Base-by-base conservation (phyloP, 30 jellyfish, hydroid and myxozoan species). In the Clytia hemisphaerica region DNA sequence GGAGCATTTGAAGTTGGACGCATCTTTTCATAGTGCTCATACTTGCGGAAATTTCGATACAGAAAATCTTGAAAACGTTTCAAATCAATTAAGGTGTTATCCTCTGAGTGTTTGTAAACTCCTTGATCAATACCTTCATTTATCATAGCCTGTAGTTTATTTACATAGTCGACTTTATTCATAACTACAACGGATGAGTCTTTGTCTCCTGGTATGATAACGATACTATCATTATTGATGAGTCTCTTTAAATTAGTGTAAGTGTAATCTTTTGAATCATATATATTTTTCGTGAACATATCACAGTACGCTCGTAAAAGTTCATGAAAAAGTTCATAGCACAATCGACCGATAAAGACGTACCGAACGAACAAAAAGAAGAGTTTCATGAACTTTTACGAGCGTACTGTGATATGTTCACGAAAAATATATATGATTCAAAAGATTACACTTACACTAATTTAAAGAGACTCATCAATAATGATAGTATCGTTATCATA, bases 111-210 rank as follows among this genome's bases (percentile, higher is more conserved):
- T n/a, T n/a, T n/a, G n/a, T n/a, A n/a, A n/a, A n/a, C n/a, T n/a
- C n/a, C n/a, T n/a, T n/a, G n/a, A n/a, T n/a, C n/a, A n/a, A n/a
- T n/a, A n/a, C n/a, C n/a, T n/a, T n/a, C n/a, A n/a, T n/a, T n/a
- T n/a, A n/a, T n/a, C n/a, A n/a, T n/a, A n/a, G n/a, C n/a, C n/a
- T n/a, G n/a, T n/a, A n/a, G n/a, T n/a, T n/a, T n/a, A n/a, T n/a
- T n/a, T n/a, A n/a, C n/a, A n/a, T n/a, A n/a, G n/a, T n/a, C n/a
- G n/a, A n/a, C 53, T 10, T 50, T 50, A 50, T 50, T 50, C 73
- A 59, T 59, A 6, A 59, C 24, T 12, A 59, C 66, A n/a, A 33
- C 73, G 29, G 66, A 33, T n/a, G 73, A 59, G 24, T 59, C 73
- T 22, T 59, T 59, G 64, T 33, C 73, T 6, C 66, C 64, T 14